Percentiles rank a stretch among this genome's conserved stretches.
Evolutionary conservation across 2,113 vertebrate genomes (phyloP).

Genomic region (Pseudopodoces humilis): DNA sequence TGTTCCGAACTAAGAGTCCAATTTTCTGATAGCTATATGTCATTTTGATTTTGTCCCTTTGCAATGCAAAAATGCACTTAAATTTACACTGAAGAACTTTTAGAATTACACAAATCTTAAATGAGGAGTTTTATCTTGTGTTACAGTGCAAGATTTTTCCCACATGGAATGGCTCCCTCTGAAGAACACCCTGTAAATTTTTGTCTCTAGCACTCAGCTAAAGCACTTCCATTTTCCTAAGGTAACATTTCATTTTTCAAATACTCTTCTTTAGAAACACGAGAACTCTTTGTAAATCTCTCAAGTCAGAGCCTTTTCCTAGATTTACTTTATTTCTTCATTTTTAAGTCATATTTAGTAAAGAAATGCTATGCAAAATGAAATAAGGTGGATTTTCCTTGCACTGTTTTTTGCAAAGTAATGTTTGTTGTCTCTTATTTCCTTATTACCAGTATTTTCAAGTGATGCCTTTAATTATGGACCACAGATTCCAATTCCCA

Average conservation of each 20-base stretch:
- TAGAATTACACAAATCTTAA: background rate
- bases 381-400: background rate
- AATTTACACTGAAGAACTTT: background rate
- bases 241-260: background rate
- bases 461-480: background rate
- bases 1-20: background rate
- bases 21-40: background rate
- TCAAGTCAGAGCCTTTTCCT: background rate
- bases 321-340: background rate
- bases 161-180: background rate
- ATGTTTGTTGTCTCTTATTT: background rate
- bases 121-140: background rate
- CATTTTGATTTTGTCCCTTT: background rate
- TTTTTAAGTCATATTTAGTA: background rate
- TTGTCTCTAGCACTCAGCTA: background rate
- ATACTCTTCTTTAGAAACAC: background rate
- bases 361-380: background rate
- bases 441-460: background rate
- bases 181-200: background rate
- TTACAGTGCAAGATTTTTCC: background rate
- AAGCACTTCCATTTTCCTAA: background rate
- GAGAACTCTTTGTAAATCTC: background rate
- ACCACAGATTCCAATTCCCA: background rate
- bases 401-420: background rate
- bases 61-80: background rate